These are phyloP conservation scores for Plecturocebus donacophilus DNA, from an alignment of 2,113 vertebrate genomes.

Conservation along the genomic window DNA sequence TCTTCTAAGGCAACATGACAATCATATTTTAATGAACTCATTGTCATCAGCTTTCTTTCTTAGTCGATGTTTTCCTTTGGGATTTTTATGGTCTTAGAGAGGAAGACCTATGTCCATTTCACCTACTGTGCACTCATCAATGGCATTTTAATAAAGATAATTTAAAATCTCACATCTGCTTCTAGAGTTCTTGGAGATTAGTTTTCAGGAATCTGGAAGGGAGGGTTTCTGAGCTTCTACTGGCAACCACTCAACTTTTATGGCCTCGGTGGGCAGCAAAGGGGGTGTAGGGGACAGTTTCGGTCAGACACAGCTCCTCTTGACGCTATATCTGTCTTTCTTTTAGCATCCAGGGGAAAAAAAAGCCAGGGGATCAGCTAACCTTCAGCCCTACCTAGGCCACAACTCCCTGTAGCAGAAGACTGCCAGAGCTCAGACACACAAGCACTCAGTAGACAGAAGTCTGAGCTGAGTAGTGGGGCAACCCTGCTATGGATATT, in stretches of 20 bases:
- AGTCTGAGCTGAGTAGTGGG: neutral
- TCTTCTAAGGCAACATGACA: neutral
- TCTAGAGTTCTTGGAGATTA: neutral
- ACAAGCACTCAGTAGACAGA: neutral
- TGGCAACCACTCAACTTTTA: neutral
- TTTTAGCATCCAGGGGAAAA: neutral
- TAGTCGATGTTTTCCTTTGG: neutral
- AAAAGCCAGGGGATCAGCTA: neutral
- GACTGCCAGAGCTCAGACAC: neutral
- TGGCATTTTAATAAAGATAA: neutral
- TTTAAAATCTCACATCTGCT: neutral
- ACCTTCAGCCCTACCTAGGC: neutral
- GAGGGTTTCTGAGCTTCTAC: neutral
- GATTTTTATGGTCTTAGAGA: neutral
- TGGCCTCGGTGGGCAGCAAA: neutral
- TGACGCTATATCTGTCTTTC: neutral
- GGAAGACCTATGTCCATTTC: neutral
- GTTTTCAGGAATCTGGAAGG: neutral
- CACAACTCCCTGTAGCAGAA: neutral
- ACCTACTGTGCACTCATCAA: neutral
- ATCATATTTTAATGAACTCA: neutral
- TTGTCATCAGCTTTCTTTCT: slow-evolving; percentile 9
- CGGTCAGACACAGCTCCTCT: too few species aligned
- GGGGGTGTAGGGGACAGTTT: neutral
- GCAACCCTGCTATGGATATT: neutral